Evolutionary conservation across 2,888 invertebrate genomes (phyloP).

Genomic region (Agrochola lota): DNA sequence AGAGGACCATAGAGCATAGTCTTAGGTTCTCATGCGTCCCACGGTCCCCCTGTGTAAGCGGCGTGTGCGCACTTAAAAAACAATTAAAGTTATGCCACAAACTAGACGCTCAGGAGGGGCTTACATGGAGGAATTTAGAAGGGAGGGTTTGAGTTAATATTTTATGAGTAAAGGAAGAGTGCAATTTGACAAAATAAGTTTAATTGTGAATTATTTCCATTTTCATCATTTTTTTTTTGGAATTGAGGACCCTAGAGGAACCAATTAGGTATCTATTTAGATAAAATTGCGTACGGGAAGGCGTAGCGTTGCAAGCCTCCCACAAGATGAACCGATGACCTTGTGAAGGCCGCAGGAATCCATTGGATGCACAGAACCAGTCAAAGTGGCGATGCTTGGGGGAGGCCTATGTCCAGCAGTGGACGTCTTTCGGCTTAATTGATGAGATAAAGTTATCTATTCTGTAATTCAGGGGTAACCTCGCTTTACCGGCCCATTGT

Average conservation of each 20-base stretch:
- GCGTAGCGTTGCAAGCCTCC: too few species aligned
- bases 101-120: conserved; percentile 62
- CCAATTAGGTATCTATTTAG: not conserved
- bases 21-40: conserved; percentile 69
- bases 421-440: too few species aligned
- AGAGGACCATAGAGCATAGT: conserved; percentile 56
- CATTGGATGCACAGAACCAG: too few species aligned
- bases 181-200: not conserved
- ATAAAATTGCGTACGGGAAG: too few species aligned
- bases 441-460: too few species aligned
- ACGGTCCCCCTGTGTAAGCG: conserved; percentile 65
- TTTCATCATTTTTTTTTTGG: not conserved
- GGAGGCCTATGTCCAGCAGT: too few species aligned
- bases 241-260: not conserved
- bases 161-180: conserved; percentile 3
- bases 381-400: too few species aligned
- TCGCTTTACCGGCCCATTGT: too few species aligned
- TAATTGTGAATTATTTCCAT: not conserved
- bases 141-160: conserved; percentile 1
- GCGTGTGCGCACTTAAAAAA: conserved; percentile 85
- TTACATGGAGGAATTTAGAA: conserved; percentile 69
- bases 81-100: conserved; percentile 87
- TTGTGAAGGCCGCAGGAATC: too few species aligned
- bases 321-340: too few species aligned
- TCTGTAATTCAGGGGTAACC: not conserved